Evolutionary conservation across 1,140 invertebrate genomes (phyloP).

Genomic region (Brachionus calyciflorus): DNA sequence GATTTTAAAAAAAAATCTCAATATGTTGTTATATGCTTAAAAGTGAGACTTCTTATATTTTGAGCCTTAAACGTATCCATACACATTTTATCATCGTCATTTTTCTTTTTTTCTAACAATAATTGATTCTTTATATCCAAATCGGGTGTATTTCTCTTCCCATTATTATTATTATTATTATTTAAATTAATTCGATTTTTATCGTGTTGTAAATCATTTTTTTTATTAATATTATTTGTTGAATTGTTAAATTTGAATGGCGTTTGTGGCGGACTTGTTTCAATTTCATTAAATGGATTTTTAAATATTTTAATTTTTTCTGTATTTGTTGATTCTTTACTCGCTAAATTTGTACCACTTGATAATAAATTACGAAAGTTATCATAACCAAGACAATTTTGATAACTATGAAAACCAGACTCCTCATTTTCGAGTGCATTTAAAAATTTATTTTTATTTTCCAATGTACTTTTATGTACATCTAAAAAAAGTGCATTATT

Average conservation of each 20-base stretch:
- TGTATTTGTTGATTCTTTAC: neutral
- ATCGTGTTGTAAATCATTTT: neutral
- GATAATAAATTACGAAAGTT: constrained; percentile 18
- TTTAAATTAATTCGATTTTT: no score
- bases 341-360: neutral
- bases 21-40: constrained; percentile 45
- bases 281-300: constrained; percentile 38
- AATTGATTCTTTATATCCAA: neutral
- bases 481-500: neutral
- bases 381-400: constrained; percentile 33
- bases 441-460: constrained; percentile 24
- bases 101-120: neutral
- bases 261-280: neutral
- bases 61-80: constrained; percentile 22
- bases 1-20: no score
- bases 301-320: neutral
- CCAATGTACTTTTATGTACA: neutral
- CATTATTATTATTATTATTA: no score
- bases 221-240: neutral
- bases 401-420: neutral
- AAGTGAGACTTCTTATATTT: constrained; percentile 40
- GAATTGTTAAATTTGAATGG: neutral
- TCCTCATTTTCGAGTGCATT: neutral
- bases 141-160: no score
- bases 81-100: constrained; percentile 36